Percentiles rank a stretch among this genome's conserved stretches.
These are phyloP conservation scores for Chloromyia formosa DNA, from an alignment of 2,888 invertebrate species.

Conservation along the genomic window DNA sequence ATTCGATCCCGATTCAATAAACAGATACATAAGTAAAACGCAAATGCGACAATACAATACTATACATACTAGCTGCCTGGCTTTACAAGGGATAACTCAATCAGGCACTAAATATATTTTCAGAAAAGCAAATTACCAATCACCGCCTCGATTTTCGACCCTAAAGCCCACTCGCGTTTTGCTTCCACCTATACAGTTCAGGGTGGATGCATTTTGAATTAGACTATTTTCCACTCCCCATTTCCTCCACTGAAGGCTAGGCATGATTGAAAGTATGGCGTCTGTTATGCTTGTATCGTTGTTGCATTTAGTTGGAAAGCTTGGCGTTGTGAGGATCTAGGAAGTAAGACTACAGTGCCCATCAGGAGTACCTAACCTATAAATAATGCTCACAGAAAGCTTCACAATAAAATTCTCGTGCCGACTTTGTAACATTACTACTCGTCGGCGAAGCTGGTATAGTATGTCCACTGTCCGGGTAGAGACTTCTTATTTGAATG, in stretches of 20 bases:
- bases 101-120: slow-evolving; percentile 65
- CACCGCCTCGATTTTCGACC: slow-evolving; percentile 57
- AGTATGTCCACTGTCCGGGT: too few species aligned
- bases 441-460: not conserved
- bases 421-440: too few species aligned
- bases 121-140: slow-evolving; percentile 67
- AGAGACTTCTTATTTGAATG: too few species aligned
- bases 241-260: not conserved
- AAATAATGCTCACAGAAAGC: slow-evolving; percentile 1
- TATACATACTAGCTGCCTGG: slow-evolving; percentile 31
- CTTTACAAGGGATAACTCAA: slow-evolving; percentile 66
- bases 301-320: too few species aligned
- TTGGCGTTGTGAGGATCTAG: too few species aligned
- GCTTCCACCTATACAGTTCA: not conserved
- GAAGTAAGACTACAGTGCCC: not conserved
- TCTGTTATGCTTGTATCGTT: too few species aligned
- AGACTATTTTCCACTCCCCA: not conserved
- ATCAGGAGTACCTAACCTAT: too few species aligned
- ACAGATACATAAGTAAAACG: not conserved
- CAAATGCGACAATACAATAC: not conserved
- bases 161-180: not conserved
- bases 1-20: not conserved
- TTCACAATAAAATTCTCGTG: not conserved
- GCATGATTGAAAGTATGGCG: too few species aligned
- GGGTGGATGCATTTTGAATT: not conserved